Base-by-base conservation (phyloP, 2,113 vertebrate species). In the Prionailurus bengalensis region DNA sequence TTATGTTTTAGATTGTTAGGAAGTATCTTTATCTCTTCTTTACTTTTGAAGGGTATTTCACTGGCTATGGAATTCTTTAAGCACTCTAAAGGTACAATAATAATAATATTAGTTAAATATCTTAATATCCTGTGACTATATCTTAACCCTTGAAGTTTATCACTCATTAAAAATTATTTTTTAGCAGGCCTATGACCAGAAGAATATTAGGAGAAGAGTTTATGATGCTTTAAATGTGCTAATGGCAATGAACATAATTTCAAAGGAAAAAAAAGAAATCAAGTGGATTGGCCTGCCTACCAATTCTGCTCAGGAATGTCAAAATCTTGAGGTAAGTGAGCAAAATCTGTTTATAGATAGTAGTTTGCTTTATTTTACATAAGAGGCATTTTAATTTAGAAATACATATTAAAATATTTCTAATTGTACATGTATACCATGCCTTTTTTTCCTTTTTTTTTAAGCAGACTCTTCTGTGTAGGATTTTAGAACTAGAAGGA, bases 201-300 rank as follows among this genome's bases (percentile, higher is more conserved):
- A 99, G 95, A 99, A 99, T 89, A 99, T 99, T 87, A 99, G 99
- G 31, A 98, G 99, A 89, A 99, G 99, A 97, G 99, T 99, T 95
- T 99, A 99, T 0, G 99, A 99, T 97, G 99, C 99, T 25, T 99
- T 99, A 90, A 99, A 99, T 25, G 99, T 99, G 74, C 98, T 99
- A 76, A 99, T 99, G 99, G 99, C 99, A 68, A 99, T 99, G 99
- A 99, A 99, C 97, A 99, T 99, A 7, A 99, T 99, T 98, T 99
- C 99, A 88, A 99, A 99, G 98, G 99, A 99, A 96, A 99, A 99
- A 98, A 99, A 99, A 94, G 99, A 99, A 98, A 99, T 99, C 93
- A 99, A 99, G 42, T 99, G 99, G 99, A 99, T 99, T 1, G 99
- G 99, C 48, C 98, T 99, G 93, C 99, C 99, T 79, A 99, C 99